These are phyloP conservation scores for Plagiodera versicolora DNA, from an alignment of 2,888 invertebrate genomes.

Conservation along the genomic window DNA sequence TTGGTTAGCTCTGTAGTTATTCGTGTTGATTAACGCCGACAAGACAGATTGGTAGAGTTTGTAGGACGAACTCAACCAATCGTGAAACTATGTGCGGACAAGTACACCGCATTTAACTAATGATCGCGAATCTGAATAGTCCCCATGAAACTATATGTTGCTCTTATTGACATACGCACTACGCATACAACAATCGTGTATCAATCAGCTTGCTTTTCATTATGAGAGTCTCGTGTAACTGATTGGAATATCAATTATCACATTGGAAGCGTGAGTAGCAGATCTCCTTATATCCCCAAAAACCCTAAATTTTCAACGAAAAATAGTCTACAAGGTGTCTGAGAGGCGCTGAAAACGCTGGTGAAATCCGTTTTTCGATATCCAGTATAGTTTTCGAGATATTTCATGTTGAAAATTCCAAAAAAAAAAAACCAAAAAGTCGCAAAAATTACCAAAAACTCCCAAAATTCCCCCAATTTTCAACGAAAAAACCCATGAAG, in stretches of 20 bases:
- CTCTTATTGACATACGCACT: not conserved
- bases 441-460: too few relatives aligned
- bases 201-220: not conserved
- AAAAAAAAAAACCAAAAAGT: too few relatives aligned
- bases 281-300: too few relatives aligned
- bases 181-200: not conserved
- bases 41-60: not conserved
- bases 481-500: too few relatives aligned
- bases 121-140: not conserved
- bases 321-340: too few relatives aligned
- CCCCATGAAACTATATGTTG: not conserved
- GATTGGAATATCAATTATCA: not conserved
- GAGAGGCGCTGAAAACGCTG: too few relatives aligned
- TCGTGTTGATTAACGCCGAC: not conserved
- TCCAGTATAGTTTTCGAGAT: too few relatives aligned
- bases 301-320: too few relatives aligned
- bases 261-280: too few relatives aligned
- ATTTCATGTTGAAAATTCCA: too few relatives aligned
- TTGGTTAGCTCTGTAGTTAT: not conserved
- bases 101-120: not conserved
- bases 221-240: not conserved
- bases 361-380: too few relatives aligned
- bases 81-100: not conserved
- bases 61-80: conserved; percentile 1
- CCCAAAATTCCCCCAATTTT: too few relatives aligned